Percentiles rank a stretch among this genome's conserved stretches.
Evolutionary conservation across 2,888 invertebrate species (phyloP).

Genomic region (Tribolium freemani): DNA sequence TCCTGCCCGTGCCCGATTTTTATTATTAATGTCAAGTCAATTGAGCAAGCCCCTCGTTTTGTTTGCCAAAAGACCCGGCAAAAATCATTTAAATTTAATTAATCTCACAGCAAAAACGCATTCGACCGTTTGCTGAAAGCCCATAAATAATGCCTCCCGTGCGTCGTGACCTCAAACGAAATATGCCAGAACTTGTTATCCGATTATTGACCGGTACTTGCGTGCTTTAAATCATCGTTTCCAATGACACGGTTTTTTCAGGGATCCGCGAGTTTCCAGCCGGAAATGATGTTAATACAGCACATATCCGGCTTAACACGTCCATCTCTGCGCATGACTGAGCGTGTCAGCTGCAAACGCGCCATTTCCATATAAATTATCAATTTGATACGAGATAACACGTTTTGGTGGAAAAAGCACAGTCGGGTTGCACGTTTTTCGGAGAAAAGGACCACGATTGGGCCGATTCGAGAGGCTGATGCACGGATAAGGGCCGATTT

Average conservation of each 20-base stretch:
- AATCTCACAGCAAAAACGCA: conserved; percentile 7
- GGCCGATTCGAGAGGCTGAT: not conserved
- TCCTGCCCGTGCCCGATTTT: too few species aligned
- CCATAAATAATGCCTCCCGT: conserved; percentile 26
- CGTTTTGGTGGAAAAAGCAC: conserved; percentile 47
- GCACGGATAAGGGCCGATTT: conserved; percentile 1
- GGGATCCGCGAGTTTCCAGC: conserved; percentile 47
- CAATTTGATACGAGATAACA: conserved; percentile 53
- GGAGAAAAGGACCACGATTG: not conserved
- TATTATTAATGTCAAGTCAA: too few species aligned
- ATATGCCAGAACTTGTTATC: conserved; percentile 48
- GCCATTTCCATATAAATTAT: conserved; percentile 62
- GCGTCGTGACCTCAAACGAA: conserved; percentile 38
- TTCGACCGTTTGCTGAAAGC: conserved; percentile 7
- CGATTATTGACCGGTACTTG: conserved; percentile 49
- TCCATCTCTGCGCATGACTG: conserved; percentile 54
- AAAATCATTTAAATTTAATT: not conserved
- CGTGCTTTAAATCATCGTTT: conserved; percentile 47
- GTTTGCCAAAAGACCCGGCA: not conserved
- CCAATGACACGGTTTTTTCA: conserved; percentile 44
- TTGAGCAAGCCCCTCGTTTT: too few species aligned
- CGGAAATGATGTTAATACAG: conserved; percentile 52
- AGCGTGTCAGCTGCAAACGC: conserved; percentile 57
- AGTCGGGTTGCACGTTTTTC: conserved; percentile 30
- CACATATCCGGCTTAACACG: conserved; percentile 52